A percentile compares a stretch with the other conserved stretches of the same genome.
phyloP scores from a whole-genome alignment of 1,140 invertebrate species.

The Sycophila sp. region DNA sequence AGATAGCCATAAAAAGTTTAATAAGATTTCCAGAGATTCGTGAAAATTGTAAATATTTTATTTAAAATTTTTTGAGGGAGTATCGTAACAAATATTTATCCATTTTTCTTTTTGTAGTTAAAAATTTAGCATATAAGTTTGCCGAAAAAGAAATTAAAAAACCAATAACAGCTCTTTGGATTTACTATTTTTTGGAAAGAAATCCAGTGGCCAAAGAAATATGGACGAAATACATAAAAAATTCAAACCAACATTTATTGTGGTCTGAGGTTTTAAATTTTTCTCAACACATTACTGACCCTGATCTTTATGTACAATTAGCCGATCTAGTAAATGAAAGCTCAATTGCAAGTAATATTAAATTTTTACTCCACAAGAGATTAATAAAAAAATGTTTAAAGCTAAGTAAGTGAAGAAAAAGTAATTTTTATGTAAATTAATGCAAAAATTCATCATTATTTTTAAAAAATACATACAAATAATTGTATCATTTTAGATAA shows the following conservation, averaged over 20 bases:
- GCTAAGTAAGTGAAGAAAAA: not conserved
- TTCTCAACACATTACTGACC: too few species aligned
- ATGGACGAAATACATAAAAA: not conserved
- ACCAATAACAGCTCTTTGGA: not conserved
- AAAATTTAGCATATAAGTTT: not conserved
- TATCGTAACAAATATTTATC: not conserved
- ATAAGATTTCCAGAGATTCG: not conserved
- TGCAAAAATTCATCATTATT: not conserved
- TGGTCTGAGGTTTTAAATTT: not conserved
- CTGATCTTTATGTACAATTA: not conserved
- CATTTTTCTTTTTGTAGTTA: not conserved
- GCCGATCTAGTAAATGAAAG: not conserved
- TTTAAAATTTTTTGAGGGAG: not conserved
- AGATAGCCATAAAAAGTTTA: not conserved
- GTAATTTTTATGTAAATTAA: not conserved
- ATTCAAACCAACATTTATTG: not conserved
- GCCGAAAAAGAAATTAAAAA: not conserved
- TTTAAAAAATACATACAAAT: not conserved
- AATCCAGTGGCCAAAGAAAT: not conserved
- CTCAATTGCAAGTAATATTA: not conserved
- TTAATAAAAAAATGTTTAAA: not conserved
- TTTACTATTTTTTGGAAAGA: constrained; percentile 6
- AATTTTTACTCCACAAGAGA: not conserved
- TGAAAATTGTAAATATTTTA: constrained; percentile 4
- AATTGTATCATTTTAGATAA: not conserved